phyloP scores from a whole-genome alignment of 2,113 vertebrate genomes.

The Brienomyrus brachyistius region DNA sequence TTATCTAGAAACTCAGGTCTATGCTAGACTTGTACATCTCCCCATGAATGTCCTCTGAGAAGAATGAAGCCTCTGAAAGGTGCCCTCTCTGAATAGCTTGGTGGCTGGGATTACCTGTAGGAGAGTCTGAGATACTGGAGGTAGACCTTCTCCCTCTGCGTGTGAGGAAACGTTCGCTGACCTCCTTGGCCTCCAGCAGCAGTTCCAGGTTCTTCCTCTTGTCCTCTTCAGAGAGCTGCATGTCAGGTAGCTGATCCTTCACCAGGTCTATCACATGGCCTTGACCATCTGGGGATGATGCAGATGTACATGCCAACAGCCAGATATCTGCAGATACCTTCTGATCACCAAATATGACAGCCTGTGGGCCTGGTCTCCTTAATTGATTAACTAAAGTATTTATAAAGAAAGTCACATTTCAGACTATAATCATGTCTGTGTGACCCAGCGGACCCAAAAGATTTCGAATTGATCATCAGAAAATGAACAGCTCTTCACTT shows the following conservation, averaged over 20 bases:
- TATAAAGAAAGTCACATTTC: background rate
- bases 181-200: constrained; percentile 86
- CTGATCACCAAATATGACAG: background rate
- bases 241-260: constrained; percentile 79
- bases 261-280: constrained; percentile 86
- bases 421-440: background rate
- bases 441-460: background rate
- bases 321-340: constrained; percentile 5
- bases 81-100: background rate
- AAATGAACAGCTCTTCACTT: background rate
- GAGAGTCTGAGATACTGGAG: constrained; percentile 72
- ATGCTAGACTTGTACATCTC: background rate
- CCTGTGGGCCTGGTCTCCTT: background rate
- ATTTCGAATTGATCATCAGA: background rate
- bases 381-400: background rate
- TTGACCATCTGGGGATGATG: constrained; percentile 59
- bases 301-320: background rate
- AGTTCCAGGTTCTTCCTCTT: constrained; percentile 88
- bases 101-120: constrained; percentile 54
- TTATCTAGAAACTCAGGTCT: background rate
- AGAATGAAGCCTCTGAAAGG: background rate
- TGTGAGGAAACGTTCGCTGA: constrained; percentile 81
- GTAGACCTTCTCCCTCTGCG: constrained; percentile 81
- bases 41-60: background rate
- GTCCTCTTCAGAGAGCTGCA: constrained; percentile 86